These are phyloP conservation scores for Nephrotoma flavescens DNA, from an alignment of 2,888 invertebrate genomes.

Conservation along the genomic window DNA sequence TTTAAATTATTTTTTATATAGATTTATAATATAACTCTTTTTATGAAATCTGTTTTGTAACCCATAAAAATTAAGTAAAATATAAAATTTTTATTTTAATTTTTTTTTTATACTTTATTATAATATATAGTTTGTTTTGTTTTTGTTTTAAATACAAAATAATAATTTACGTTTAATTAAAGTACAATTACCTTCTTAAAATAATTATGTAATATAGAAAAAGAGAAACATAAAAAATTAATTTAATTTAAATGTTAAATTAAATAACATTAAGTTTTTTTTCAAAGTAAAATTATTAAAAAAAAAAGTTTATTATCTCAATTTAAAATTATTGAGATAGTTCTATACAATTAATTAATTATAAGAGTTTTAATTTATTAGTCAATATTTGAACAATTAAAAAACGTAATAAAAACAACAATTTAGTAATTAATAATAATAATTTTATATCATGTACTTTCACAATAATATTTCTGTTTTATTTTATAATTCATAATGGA, in stretches of 20 bases:
- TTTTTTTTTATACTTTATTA: neutral
- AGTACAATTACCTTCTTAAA: neutral
- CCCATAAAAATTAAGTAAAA: neutral
- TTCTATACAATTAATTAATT: neutral
- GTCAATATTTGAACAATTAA: neutral
- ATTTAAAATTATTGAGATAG: neutral
- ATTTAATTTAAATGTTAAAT: neutral
- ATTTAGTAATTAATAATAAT: neutral
- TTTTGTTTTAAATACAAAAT: neutral
- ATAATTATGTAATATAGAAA: neutral
- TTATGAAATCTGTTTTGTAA: neutral
- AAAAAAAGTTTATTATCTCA: neutral
- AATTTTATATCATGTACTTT: neutral
- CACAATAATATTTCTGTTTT: neutral
- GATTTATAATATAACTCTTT: neutral
- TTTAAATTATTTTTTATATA: neutral
- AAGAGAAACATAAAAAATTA: neutral
- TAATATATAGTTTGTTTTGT: neutral
- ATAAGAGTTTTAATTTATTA: neutral
- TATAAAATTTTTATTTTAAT: neutral
- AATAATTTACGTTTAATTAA: neutral
- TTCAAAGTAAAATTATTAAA: neutral
- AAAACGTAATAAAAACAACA: neutral
- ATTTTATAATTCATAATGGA: neutral
- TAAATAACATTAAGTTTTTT: neutral